Base-by-base conservation (phyloP, 2,113 vertebrate species). In the Rhynchomys soricoides region DNA sequence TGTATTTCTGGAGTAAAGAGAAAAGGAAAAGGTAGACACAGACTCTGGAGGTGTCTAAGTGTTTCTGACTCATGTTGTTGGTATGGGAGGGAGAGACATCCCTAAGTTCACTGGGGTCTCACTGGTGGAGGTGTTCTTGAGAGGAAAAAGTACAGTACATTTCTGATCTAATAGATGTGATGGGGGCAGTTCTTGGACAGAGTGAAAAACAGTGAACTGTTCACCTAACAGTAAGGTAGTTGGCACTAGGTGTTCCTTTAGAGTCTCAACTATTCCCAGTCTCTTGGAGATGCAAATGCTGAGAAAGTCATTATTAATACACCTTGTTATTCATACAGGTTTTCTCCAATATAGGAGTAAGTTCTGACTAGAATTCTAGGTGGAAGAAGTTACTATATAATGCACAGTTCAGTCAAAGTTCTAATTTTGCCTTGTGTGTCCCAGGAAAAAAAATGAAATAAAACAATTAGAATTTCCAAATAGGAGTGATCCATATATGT, bases 241-340 rank as follows among this genome's bases (percentile, higher is more conserved):
- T 70, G 11, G 17, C 40, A 55, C 17, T 37, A 50, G 19, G 29
- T 88, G 2, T 92, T 88, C n/a, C 40, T 40, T 55, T 50, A 34
- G 29, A 31, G 79, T 94, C 31, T 62, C 45, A 37, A 0, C 21
- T 11, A 24, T 64, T 57, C 22, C 64, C 43, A 16, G 79, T 48
- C 55, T 92, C 29, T 68, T 43, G 26, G 68, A 86, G 7, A 29
- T 81, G 21, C 68, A 48, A 70, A 92, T 71, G n/a, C 40, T 57
- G 43, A 96, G 22, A 91, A 95, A 90, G 50, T 89, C 96, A 96
- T 74, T 43, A 9, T 21, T 21, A 90, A 91, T 15, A 19, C 34
- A 50, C 21, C 34, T 26, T 83, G 13, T 17, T 21, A 77, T n/a
- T 48, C 29, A 57, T 9, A 64, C 26, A 57, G 19, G 45, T 55